Base-by-base conservation (phyloP, 37 sponge, comb jelly and placozoan species). In the Halisarca cf. caerulea region DNA sequence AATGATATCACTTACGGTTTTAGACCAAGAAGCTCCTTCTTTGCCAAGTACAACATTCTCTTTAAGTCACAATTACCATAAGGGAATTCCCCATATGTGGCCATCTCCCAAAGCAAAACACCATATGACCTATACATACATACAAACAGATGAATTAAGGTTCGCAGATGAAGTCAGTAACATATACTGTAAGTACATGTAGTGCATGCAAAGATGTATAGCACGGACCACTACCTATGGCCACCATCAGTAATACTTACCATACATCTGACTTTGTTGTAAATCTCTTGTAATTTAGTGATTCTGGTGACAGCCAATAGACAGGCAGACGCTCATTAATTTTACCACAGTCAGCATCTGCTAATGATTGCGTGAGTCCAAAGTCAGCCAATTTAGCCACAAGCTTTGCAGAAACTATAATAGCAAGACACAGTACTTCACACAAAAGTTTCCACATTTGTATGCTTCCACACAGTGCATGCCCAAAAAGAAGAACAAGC, bases 321-420 rank as follows among this genome's bases (percentile, higher is more conserved):
- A 68, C 69, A n/a, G 69, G 69, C 1, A 68, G 69, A 1, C 32
- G 17, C 15, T 34, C 33, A 28, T 68, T 27, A 34, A 30, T n/a
- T 34, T n/a, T 68, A 34, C 30, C n/a, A 34, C 35, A 68, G 33
- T 68, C 69, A 68, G 15, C 35, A 18, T 68, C 69, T 34, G 11
- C 4, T 1, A 68, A 18, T 4, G 30, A 34, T 4, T 34, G 27
- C 32, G 69, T 68, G 34, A 68, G 69, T 27, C 69, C 69, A 68
- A 68, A 68, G 69, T 68, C 69, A 30, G 69, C 27, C 35, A 68
- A 30, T 34, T 68, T 68, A 34, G 69, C 69, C 2, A 68, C 69
- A 28, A 68, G 69, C 17, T 34, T 68, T 17, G 17, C 17, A 4
- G 69, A 68, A 8, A 68, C 69, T 68, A 68, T 0, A 59, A n/a